These are phyloP conservation scores for Bombus confusus DNA, from an alignment of 1,140 invertebrate genomes.

Conservation along the genomic window DNA sequence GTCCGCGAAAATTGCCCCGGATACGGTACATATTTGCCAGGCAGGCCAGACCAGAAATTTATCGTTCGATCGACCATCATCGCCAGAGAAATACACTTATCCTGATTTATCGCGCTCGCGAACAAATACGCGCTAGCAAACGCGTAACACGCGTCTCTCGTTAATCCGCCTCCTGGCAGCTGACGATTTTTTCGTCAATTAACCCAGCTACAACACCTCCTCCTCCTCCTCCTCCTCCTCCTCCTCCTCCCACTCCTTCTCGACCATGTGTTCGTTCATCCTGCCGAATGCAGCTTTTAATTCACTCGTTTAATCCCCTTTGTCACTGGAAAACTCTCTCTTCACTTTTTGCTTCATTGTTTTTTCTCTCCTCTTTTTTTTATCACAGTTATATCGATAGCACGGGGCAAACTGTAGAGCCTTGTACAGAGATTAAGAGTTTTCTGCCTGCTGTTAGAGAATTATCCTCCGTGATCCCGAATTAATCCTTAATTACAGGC, in stretches of 20 bases:
- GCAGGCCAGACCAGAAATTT: constrained; percentile 13
- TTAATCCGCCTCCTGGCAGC: constrained; percentile 2
- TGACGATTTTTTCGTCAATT: constrained; percentile 13
- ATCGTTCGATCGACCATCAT: constrained; percentile 37
- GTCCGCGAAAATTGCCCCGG: constrained; percentile 6
- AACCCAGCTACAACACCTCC: not conserved
- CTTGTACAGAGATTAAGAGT: not conserved
- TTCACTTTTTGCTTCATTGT: not conserved
- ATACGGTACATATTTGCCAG: constrained; percentile 32
- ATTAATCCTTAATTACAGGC: constrained; percentile 28
- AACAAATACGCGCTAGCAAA: not conserved
- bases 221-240: no score
- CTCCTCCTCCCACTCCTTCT: not conserved
- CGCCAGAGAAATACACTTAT: constrained; percentile 25
- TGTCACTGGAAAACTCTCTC: not conserved
- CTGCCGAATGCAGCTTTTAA: not conserved
- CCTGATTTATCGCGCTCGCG: constrained; percentile 36
- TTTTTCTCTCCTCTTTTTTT: constrained; percentile 1
- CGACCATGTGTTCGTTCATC: not conserved
- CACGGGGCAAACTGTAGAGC: not conserved
- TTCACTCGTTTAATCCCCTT: not conserved
- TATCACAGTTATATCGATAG: not conserved
- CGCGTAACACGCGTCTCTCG: not conserved
- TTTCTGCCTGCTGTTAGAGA: not conserved
- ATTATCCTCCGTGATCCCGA: constrained; percentile 3